Evolutionary conservation across 2,888 invertebrate genomes (phyloP).

Genomic region (Steinernema carpocapsae): DNA sequence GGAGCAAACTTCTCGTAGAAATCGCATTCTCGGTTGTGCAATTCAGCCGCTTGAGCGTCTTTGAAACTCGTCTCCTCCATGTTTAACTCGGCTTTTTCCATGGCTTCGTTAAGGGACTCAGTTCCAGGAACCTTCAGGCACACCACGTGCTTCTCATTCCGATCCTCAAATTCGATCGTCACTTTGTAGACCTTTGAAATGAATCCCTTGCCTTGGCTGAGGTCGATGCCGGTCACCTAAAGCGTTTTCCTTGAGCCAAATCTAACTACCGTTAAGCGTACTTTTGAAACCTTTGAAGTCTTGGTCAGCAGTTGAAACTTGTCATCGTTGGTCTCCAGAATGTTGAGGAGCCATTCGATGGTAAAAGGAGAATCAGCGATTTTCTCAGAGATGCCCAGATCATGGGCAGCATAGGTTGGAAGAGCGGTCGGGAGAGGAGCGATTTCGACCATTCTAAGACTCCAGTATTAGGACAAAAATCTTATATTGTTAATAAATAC

Average conservation of each 20-base stretch:
- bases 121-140: background rate
- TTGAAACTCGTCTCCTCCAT: background rate
- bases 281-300: background rate
- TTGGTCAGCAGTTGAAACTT: background rate
- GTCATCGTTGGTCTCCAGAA: background rate
- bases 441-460: too few species aligned
- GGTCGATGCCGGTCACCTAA: background rate
- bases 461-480: too few species aligned
- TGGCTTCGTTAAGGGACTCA: background rate
- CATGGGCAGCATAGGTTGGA: too few species aligned
- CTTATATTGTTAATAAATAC: too few species aligned
- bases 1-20: background rate
- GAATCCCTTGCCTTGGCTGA: background rate
- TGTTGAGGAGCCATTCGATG: constrained; percentile 20
- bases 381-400: too few species aligned
- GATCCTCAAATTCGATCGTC: background rate
- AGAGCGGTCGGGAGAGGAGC: too few species aligned
- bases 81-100: too few species aligned
- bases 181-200: background rate
- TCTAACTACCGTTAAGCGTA: background rate
- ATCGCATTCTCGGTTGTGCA: background rate
- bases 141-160: background rate
- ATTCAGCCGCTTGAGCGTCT: background rate
- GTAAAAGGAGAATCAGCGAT: constrained; percentile 11
- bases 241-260: background rate